Conservation (phyloP, 2,797 vertebrate genomes). For the Hirundo rustica region DNA sequence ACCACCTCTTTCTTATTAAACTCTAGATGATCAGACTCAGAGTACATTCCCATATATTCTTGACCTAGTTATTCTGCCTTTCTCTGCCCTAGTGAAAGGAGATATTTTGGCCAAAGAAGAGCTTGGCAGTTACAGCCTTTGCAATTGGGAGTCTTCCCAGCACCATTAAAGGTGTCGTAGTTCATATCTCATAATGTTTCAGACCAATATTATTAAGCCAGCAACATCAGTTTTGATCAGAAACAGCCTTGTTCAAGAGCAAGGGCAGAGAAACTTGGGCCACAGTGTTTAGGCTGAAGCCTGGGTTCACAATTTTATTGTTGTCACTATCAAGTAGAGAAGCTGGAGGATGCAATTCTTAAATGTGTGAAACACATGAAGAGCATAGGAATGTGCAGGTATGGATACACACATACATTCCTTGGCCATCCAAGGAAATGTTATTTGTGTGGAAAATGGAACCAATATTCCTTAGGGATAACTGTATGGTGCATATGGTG, state of each 20-base stretch:
- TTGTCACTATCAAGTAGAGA: not conserved
- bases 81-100: not conserved
- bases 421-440: not conserved
- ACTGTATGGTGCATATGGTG: not conserved
- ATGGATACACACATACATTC: not conserved
- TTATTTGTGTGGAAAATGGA: not conserved
- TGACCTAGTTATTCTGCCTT: not conserved
- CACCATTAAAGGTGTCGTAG: not conserved
- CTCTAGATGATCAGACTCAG: not conserved
- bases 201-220: not conserved
- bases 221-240: not conserved
- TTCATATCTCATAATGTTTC: not conserved
- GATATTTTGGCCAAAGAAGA: not conserved
- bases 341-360: not conserved
- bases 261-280: not conserved
- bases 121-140: not conserved
- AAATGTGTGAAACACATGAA: not conserved
- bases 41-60: not conserved
- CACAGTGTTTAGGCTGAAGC: not conserved
- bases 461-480: not conserved
- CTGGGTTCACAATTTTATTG: not conserved
- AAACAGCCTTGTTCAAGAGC: not conserved
- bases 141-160: not conserved
- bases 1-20: not conserved
- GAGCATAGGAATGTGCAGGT: rapidly evolving